Evolutionary conservation across 2,797 vertebrate genomes (phyloP).

Genomic region (Crypturellus tataupa): DNA sequence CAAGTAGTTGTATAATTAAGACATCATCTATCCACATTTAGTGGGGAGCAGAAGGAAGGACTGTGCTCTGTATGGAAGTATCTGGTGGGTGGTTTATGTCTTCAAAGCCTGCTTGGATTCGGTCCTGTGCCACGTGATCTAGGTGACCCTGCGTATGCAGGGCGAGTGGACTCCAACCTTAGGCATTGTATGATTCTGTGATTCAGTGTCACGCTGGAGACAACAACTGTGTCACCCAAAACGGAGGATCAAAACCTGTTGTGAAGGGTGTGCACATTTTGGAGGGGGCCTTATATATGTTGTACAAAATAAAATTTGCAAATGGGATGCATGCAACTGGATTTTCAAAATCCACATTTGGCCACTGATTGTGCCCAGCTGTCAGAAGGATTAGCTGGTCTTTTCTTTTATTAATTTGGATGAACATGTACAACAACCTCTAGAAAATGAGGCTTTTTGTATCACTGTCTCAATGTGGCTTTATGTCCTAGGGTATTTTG

Average conservation of each 20-base stretch:
- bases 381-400: not conserved
- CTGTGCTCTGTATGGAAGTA: not conserved
- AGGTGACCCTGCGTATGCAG: no score
- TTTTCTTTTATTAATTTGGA: not conserved
- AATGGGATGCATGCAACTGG: not conserved
- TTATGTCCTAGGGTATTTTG: not conserved
- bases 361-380: not conserved
- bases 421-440: not conserved
- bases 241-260: not conserved
- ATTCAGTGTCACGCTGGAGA: not conserved
- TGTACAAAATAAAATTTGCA: not conserved
- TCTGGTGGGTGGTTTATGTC: not conserved
- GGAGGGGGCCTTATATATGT: not conserved
- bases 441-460: not conserved
- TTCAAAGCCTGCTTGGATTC: no score
- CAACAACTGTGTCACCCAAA: not conserved
- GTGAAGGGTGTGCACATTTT: rapidly evolving
- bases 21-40: not conserved
- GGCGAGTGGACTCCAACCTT: no score
- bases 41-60: not conserved
- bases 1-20: slow-evolving; percentile 45
- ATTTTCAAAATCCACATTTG: not conserved
- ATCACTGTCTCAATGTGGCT: not conserved
- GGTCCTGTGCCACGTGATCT: no score
- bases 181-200: no score